Base-by-base conservation (phyloP, 2,113 vertebrate species). In the Odobenus rosmarus region DNA sequence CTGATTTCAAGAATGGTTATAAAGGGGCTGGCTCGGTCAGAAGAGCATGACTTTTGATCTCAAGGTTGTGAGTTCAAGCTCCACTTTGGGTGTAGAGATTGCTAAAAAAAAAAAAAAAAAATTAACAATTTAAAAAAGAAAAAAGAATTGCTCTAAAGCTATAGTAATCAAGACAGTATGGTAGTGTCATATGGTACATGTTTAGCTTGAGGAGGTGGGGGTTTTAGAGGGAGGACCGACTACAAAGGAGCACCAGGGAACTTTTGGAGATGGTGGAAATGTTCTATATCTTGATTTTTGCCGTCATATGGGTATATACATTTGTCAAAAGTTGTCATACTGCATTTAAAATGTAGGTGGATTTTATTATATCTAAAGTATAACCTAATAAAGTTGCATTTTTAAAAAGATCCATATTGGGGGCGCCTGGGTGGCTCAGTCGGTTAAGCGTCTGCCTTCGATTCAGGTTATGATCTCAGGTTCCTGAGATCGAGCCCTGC, bases 321-420 rank as follows among this genome's bases (percentile, higher is more conserved):
- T 64, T 53, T 46, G 42, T 36, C 28, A 82, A 46, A 92, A 69
- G 23, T 92, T 69, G 61, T 79, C 88, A 51, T 46, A 85, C 23
- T 95, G 55, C 57, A 36, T 77, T 96, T 94, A 85, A 89, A 61
- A 88, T 53, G 26, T 83, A 8, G 57, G 24, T 95, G 19, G 26
- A 69, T 85, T 83, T 88, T 84, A 96, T 26, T 74, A 1, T 90
- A 31, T 46, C 24, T 94, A 51, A 79, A 85, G 14, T 61, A 61
- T 62, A n/a, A 14, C 57, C 26, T 76, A 24, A 26, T 74, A 81
- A 94, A 67, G 11, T 87, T 33, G 21, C 74, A 92, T 76, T 90
- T 93, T 59, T 7, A 11, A 90, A 80, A 81, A 59, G 11, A 67
- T n/a, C 31, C 5, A 0, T 67, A 67, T 82, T 92, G 46, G 46